phyloP scores from a whole-genome alignment of 1,140 invertebrate genomes.

The Drosophila kikkawai region DNA sequence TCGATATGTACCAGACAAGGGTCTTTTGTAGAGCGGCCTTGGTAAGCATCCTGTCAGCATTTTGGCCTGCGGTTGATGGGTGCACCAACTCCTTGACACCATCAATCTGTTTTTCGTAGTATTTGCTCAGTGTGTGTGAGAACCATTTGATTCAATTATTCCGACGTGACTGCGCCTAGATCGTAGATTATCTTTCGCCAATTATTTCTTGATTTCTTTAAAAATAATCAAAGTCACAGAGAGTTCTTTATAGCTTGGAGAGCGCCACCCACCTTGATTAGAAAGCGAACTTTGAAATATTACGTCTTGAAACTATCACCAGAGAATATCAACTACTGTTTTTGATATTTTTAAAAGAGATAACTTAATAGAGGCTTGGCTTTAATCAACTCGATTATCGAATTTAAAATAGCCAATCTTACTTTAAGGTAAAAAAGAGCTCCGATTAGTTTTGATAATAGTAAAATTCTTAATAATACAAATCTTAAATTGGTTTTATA shows the following conservation, averaged over 20 bases:
- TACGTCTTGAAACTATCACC: not conserved
- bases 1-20: conserved; percentile 76
- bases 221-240: not conserved
- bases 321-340: not conserved
- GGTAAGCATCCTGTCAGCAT: conserved; percentile 25
- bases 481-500: not conserved
- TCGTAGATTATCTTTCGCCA: conserved; percentile 37
- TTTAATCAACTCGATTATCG: conserved; percentile 21
- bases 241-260: not conserved
- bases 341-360: not conserved
- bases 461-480: not conserved
- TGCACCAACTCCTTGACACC: conserved; percentile 64
- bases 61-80: conserved; percentile 41
- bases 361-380: not conserved
- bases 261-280: conserved; percentile 11
- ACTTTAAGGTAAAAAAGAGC: not conserved
- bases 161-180: conserved; percentile 25
- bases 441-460: not conserved
- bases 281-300: conserved; percentile 1
- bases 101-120: conserved; percentile 67
- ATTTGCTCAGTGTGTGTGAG: conserved; percentile 40
- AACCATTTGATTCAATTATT: conserved; percentile 61
- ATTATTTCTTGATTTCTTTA: conserved; percentile 8
- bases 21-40: conserved; percentile 16
- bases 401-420: conserved; percentile 1